phyloP scores from a whole-genome alignment of 2,888 invertebrate genomes.

The Exephanes ischioxanthus region DNA sequence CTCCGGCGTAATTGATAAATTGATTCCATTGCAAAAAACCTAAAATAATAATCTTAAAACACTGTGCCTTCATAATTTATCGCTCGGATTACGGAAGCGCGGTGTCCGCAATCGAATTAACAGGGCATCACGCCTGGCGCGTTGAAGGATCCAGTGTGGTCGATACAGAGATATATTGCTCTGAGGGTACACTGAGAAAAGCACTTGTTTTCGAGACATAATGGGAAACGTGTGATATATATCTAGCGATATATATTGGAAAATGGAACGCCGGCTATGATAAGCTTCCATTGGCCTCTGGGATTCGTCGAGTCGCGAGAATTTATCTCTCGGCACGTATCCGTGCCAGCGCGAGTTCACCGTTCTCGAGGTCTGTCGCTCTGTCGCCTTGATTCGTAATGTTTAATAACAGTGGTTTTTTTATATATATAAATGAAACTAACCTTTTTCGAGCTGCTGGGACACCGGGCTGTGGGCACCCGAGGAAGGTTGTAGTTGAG shows the following conservation, averaged over 20 bases:
- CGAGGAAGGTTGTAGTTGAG: slow-evolving; percentile 79
- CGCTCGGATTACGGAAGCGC: background rate
- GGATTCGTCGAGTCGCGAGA: background rate
- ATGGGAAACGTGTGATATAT: slow-evolving; percentile 37
- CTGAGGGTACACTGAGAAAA: slow-evolving; percentile 34
- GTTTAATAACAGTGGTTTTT: background rate
- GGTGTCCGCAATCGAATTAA: background rate
- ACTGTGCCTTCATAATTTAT: background rate
- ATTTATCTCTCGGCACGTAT: slow-evolving; percentile 3
- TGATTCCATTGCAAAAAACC: background rate
- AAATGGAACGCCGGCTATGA: slow-evolving; percentile 64
- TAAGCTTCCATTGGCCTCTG: slow-evolving; percentile 68
- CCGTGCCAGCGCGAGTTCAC: background rate
- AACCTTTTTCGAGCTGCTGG: slow-evolving; percentile 83
- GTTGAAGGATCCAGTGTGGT: background rate
- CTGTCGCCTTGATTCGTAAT: background rate
- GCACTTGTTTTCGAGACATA: slow-evolving; percentile 3
- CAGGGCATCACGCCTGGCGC: background rate
- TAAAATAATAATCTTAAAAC: background rate
- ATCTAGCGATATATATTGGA: slow-evolving; percentile 47
- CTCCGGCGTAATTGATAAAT: background rate
- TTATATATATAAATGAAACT: slow-evolving; percentile 42
- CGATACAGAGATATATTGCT: background rate
- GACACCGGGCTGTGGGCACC: slow-evolving; percentile 80
- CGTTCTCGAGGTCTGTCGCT: background rate